These are phyloP conservation scores for Ia io DNA, from an alignment of 2,113 vertebrate genomes.

Conservation along the genomic window DNA sequence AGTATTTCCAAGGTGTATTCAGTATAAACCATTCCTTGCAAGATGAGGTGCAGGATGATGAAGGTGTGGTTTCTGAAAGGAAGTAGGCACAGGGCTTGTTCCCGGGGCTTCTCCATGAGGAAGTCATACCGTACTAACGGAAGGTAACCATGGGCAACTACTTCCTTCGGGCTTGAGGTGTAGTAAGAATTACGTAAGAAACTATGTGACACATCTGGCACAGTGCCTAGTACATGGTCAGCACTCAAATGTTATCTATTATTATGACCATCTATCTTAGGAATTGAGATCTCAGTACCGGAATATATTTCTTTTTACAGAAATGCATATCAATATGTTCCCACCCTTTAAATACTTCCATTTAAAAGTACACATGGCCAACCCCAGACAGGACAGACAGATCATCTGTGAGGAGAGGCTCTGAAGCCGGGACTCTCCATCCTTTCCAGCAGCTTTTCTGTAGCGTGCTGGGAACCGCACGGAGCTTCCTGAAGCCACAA, in stretches of 20 bases:
- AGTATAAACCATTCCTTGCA: slow-evolving; percentile 88
- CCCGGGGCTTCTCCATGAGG: background rate
- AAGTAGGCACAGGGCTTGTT: background rate
- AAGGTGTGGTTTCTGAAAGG: slow-evolving; percentile 88
- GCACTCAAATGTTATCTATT: background rate
- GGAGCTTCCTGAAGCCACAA: background rate
- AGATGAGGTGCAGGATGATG: slow-evolving; percentile 86
- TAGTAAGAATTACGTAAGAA: background rate
- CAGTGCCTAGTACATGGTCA: background rate
- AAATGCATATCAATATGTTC: background rate
- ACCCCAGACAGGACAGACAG: background rate
- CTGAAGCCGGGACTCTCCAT: background rate
- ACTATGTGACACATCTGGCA: background rate
- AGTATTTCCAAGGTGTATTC: slow-evolving; percentile 94
- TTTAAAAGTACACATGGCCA: background rate
- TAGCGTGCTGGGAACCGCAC: background rate
- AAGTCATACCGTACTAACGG: background rate
- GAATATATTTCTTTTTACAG: background rate
- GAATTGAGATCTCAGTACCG: background rate
- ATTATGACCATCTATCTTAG: background rate
- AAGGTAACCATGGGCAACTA: background rate
- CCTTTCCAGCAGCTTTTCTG: background rate
- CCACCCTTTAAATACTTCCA: background rate
- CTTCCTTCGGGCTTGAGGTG: background rate
- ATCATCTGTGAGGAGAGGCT: background rate